Conservation (phyloP, 2,797 vertebrate genomes). For the Rhinatrema bivittatum region DNA sequence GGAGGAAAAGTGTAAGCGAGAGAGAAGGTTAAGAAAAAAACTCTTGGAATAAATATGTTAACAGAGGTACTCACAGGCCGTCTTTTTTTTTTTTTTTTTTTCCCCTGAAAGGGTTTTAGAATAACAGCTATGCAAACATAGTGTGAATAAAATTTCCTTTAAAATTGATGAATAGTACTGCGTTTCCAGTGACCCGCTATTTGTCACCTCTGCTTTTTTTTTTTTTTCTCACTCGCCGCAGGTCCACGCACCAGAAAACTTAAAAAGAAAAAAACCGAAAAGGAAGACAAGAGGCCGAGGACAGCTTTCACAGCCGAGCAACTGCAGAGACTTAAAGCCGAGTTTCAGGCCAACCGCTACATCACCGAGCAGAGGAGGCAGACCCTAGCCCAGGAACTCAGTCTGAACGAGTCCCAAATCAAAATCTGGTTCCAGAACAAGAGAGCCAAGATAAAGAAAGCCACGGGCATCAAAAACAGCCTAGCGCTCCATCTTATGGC, state of each 20-base stretch:
- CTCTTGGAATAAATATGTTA: no score
- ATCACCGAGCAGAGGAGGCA: constrained; percentile 95
- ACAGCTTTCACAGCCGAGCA: constrained; percentile 95
- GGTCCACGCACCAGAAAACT: constrained; percentile 93
- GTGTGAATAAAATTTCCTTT: no score
- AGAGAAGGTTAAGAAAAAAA: no score
- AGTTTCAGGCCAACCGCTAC: constrained; percentile 94
- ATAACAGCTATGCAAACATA: no score
- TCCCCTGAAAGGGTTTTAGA: no score
- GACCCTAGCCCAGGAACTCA: constrained; percentile 88
- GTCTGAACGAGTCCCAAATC: constrained; percentile 94
- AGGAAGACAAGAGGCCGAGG: constrained; percentile 91
- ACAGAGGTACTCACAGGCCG: no score
- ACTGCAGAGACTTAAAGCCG: constrained; percentile 92
- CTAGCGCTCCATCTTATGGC: constrained; percentile 95
- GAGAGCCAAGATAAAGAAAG: constrained; percentile 94
- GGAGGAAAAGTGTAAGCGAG: no score
- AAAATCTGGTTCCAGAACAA: constrained; percentile 99
- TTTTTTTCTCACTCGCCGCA: constrained; percentile 49
- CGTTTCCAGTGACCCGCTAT: no score
- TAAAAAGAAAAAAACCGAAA: constrained; percentile 95
- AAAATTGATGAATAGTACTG: no score
- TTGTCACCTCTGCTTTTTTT: no score
- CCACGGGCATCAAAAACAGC: constrained; percentile 87
- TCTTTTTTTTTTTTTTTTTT: no score